Evolutionary conservation across 2,888 invertebrate genomes (phyloP), one percentile per base, ranked within the genome.

Genomic region (Lissocephala sabroskyi): DNA sequence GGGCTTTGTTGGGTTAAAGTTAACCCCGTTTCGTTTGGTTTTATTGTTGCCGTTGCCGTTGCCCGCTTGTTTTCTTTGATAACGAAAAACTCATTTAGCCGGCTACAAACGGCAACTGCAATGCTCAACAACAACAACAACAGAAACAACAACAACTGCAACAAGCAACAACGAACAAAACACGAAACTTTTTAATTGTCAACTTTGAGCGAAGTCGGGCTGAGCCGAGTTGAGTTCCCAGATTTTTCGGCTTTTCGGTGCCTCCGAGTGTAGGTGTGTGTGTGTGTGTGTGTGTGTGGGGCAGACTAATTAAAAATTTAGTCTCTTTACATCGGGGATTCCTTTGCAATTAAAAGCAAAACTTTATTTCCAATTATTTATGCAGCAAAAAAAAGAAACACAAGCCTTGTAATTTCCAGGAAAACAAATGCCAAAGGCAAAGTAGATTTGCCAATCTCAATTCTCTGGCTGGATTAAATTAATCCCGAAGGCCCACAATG

Each of bases 161-260:
- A n/a, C n/a, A n/a, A n/a, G n/a, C 36, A 36, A 26, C 11, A 53
- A 48, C 45, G 41, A n/a, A 23, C 30, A 41, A 18, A 16, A 30
- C 18, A 18, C n/a, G 55, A 73, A 71, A 71, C 64, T 77, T 71
- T 76, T 71, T 71, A 71, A 71, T 77, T 71, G 71, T 71, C 71
- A 71, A 71, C 71, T 74, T 71, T 74, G 53, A 70, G 64, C 59
- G 49, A 58, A 75, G 54, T 59, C 45, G 33, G 33, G 33, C 19
- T 11, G 43, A 54, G 36, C 32, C 7, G 17, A 36, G 40, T 32
- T 17, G 28, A 50, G 32, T 49, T 19, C 50, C 1, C 42, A 55
- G 43, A 41, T n/a, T n/a, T n/a, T n/a, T n/a, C n/a, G n/a, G n/a
- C n/a, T n/a, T n/a, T n/a, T n/a, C n/a, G n/a, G n/a, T n/a, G n/a